Evolutionary conservation across 2,113 vertebrate species (phyloP).

Genomic region (Caracal caracal): DNA sequence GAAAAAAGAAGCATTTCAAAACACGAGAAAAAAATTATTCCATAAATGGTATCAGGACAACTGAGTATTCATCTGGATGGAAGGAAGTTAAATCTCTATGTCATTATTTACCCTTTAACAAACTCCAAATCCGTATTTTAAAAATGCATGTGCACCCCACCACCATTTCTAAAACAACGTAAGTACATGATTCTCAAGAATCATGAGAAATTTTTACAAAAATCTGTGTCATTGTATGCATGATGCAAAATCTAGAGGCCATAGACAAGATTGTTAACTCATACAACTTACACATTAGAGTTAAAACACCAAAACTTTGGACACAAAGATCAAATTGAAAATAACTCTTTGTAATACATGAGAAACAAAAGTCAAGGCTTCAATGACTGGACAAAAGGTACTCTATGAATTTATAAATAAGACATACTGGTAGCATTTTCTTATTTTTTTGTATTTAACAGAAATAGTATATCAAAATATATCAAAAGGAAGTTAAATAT

Average conservation of each 20-base stretch:
- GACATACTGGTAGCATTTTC: background rate
- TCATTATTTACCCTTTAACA: background rate
- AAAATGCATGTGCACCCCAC: background rate
- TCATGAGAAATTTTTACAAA: background rate
- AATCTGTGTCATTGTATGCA: background rate
- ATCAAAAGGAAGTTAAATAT: background rate
- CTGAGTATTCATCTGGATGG: background rate
- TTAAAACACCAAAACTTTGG: background rate
- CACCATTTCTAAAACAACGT: background rate
- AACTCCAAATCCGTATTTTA: background rate
- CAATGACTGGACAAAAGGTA: background rate
- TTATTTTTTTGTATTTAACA: conserved; percentile 1
- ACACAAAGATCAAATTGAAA: background rate
- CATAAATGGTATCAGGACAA: background rate
- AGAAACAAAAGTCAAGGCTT: background rate
- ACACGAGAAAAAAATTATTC: background rate
- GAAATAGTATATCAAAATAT: background rate
- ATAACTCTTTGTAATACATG: background rate
- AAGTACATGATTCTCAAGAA: background rate
- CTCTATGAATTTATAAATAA: background rate
- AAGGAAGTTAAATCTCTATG: background rate
- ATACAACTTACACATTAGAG: background rate
- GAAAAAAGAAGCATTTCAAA: conserved; percentile 1
- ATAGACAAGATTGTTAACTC: background rate
- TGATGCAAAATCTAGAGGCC: background rate